Percentiles rank a stretch among this genome's conserved stretches.
phyloP scores from a whole-genome alignment of 2,797 vertebrate species.

The Leptatherina wallacei region DNA sequence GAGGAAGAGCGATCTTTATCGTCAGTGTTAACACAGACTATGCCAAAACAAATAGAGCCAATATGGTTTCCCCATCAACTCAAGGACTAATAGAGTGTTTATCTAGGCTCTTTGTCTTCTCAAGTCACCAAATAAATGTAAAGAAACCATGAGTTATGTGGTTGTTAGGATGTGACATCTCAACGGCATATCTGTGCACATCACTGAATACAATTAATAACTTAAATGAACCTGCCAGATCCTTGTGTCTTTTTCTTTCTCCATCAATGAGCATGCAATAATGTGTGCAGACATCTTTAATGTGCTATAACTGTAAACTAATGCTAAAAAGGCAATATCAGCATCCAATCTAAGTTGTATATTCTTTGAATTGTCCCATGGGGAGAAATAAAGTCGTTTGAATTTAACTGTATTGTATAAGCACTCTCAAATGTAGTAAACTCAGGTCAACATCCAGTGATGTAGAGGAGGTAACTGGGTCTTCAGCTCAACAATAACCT shows the following conservation, averaged over 20 bases:
- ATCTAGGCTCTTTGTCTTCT: constrained; percentile 3
- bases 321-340: not conserved
- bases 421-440: not conserved
- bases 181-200: not conserved
- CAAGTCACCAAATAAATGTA: not conserved
- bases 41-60: constrained; percentile 23
- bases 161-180: not conserved
- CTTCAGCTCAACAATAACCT: not conserved
- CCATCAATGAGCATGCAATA: not conserved
- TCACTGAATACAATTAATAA: not conserved
- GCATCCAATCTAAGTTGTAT: not conserved
- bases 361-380: not conserved
- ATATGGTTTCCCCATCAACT: constrained; percentile 10
- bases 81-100: not conserved
- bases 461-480: not conserved
- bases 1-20: not conserved
- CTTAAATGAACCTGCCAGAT: not conserved
- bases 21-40: not conserved
- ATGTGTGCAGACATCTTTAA: not conserved
- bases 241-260: not conserved
- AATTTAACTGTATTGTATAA: too few species aligned
- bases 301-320: not conserved
- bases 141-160: not conserved
- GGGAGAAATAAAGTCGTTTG: too few species aligned
- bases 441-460: not conserved